Evolutionary conservation across 1,140 invertebrate species (phyloP).

Genomic region (Drosophila nannoptera): DNA sequence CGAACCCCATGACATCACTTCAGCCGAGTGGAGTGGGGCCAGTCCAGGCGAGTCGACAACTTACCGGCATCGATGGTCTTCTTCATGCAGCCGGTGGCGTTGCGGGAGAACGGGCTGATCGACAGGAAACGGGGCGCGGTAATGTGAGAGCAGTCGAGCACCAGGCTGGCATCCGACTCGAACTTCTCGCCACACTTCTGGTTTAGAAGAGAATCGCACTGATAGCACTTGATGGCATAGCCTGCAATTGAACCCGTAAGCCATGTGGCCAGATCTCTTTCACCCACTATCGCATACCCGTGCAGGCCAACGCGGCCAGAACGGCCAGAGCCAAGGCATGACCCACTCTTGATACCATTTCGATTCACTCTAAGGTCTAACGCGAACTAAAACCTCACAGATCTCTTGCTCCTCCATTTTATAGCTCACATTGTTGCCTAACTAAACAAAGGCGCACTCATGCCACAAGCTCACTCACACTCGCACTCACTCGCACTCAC

Average conservation of each 20-base stretch:
- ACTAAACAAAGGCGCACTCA: constrained; percentile 1
- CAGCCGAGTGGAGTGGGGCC: not conserved
- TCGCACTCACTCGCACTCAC: constrained; percentile 9
- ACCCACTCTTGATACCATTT: constrained; percentile 68
- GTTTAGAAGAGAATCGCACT: constrained; percentile 57
- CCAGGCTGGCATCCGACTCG: constrained; percentile 41
- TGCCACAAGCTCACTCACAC: constrained; percentile 2
- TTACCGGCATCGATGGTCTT: constrained; percentile 63
- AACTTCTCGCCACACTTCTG: constrained; percentile 65
- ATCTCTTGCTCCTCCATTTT: constrained; percentile 40
- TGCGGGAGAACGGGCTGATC: constrained; percentile 46
- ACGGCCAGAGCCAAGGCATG: constrained; percentile 58
- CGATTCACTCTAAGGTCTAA: constrained; percentile 14
- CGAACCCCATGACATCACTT: constrained; percentile 23
- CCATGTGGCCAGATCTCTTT: not conserved
- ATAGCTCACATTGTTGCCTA: constrained; percentile 10
- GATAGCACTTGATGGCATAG: constrained; percentile 71
- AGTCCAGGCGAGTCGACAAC: constrained; percentile 26
- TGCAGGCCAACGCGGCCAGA: constrained; percentile 59
- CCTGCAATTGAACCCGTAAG: constrained; percentile 26
- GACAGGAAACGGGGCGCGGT: constrained; percentile 58
- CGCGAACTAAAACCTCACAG: constrained; percentile 6
- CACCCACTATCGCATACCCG: constrained; percentile 46
- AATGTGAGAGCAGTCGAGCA: constrained; percentile 57
- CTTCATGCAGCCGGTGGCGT: constrained; percentile 77